A percentile compares a stretch with the other conserved stretches of the same genome.
Evolutionary conservation across 2,113 vertebrate species (phyloP).

Genomic region (Baryphthengus martii): DNA sequence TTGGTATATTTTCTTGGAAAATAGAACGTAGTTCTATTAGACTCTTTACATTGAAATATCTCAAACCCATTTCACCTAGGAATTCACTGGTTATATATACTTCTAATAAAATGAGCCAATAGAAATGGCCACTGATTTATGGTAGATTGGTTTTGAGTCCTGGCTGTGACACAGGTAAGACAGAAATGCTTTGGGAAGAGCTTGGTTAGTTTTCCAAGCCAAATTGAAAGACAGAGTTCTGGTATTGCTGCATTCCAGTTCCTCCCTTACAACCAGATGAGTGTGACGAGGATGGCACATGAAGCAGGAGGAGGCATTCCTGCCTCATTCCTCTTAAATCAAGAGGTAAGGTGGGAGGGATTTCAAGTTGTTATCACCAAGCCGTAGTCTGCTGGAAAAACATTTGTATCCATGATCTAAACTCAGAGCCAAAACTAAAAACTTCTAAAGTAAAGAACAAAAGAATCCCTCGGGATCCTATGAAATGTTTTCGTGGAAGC

Average conservation of each 20-base stretch:
- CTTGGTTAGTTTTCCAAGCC: not conserved
- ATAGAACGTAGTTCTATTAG: not conserved
- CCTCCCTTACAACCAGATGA: not conserved
- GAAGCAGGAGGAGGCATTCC: not conserved
- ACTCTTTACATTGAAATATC: not conserved
- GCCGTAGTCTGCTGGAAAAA: slow-evolving; percentile 26
- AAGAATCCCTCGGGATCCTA: slow-evolving; percentile 12
- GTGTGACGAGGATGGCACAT: not conserved
- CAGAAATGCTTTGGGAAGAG: not conserved
- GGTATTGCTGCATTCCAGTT: not conserved
- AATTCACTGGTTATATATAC: not conserved
- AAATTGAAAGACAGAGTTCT: not conserved
- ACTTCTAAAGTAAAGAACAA: slow-evolving; percentile 27
- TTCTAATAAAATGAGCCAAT: not conserved
- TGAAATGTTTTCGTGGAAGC: slow-evolving; percentile 55
- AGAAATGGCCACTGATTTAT: not conserved
- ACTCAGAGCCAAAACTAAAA: slow-evolving; percentile 46
- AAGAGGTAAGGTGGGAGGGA: not conserved
- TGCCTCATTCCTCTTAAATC: not conserved
- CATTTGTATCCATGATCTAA: slow-evolving; percentile 29
- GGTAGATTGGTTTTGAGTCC: not conserved
- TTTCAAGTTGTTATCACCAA: slow-evolving; percentile 27
- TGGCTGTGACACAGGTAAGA: not conserved
- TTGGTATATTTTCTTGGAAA: not conserved
- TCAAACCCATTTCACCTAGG: not conserved